Base-by-base conservation (phyloP, 2,888 invertebrate species). In the Microctonus hyperodae region DNA sequence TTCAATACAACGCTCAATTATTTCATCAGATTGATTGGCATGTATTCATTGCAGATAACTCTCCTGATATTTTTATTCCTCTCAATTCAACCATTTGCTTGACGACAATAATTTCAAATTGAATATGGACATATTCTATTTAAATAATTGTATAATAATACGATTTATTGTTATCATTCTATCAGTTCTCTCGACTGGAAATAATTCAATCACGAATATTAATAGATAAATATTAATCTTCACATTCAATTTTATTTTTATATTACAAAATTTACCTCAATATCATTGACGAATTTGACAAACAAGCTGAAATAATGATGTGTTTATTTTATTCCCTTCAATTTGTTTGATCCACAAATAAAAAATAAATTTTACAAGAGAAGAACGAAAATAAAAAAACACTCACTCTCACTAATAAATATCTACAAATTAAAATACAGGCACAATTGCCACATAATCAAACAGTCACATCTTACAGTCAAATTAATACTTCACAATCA, bases 391-490 rank as follows among this genome's bases (percentile, higher is more conserved):
- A 51, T 11, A 23, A 28, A 55, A 20, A 37, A 16, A 11, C 2
- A 7, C 22, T 13, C 10, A 40, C 1, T 11, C n/a, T 20, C 23
- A 22, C 11, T 37, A 61, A 55, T 35, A 13, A 35, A 51, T 51
- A 16, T 50, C 9, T 23, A n/a, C 23, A n/a, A 44, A 23, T 44
- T 60, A 28, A 11, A 60, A 60, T 60, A 4, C 61, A 31, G 50
- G 50, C 35, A 33, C 33, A 33, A 31, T 61, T 61, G 33, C 35
- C 31, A 50, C 61, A 61, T 7, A 40, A 61, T 51, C 35, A 61
- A 53, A 63, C 16, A 61, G 62, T 63, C 62, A 63, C 62, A 63
- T 63, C 28, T 63, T 63, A 63, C 53, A 62, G 2, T 23, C 23
- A 35, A 63, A 63, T 35, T 20, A n/a, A 35, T 20, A 61, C 51